phyloP scores from a whole-genome alignment of 2,888 invertebrate genomes.

The Chymomyza amoena region DNA sequence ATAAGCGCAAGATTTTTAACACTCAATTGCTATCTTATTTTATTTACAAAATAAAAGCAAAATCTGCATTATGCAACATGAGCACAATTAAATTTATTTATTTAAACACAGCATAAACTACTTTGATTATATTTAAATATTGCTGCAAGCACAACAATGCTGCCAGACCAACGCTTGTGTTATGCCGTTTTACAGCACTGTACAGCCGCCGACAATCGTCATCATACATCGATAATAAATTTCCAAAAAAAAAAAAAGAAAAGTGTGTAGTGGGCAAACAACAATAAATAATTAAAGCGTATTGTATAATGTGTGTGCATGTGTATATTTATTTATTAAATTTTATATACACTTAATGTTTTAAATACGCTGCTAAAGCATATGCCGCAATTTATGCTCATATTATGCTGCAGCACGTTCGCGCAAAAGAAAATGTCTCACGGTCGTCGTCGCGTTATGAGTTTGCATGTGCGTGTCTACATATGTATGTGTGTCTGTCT shows the following conservation, averaged over 20 bases:
- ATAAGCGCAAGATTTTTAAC: no score
- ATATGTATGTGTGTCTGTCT: not conserved
- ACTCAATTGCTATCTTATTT: no score
- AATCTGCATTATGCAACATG: no score
- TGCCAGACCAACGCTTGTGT: no score
- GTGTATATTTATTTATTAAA: not conserved
- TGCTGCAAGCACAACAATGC: no score
- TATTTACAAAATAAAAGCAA: no score
- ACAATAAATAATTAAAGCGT: conserved; percentile 6
- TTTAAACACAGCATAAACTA: no score
- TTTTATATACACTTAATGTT: not conserved
- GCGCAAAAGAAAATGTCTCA: conserved; percentile 1
- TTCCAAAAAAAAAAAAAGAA: not conserved
- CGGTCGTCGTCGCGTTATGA: not conserved
- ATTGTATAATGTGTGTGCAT: conserved; percentile 3
- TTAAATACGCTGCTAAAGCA: not conserved
- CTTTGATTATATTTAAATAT: no score
- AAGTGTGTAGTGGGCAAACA: not conserved
- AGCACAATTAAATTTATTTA: no score
- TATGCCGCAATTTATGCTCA: not conserved
- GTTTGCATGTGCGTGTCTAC: not conserved
- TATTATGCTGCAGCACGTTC: not conserved
- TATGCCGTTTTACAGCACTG: no score
- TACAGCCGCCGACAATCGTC: not conserved
- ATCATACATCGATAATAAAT: not conserved